Percentiles rank a stretch among this genome's conserved stretches.
These are phyloP conservation scores for Poeciliopsis retropinna DNA, from an alignment of 2,113 vertebrate species.

Conservation along the genomic window DNA sequence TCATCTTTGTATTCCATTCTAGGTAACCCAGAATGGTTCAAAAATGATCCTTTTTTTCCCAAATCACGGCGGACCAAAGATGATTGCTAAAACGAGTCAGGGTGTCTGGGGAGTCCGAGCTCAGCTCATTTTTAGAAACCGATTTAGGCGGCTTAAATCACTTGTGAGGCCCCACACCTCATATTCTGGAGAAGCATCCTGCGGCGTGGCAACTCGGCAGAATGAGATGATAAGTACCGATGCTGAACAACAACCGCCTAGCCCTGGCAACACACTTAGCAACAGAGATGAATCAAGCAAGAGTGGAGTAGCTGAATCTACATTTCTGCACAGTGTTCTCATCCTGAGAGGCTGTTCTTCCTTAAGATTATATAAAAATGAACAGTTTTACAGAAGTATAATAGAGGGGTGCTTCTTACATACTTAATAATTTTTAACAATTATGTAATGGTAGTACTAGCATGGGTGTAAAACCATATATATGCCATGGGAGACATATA, in stretches of 20 bases:
- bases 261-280: slow-evolving; percentile 76
- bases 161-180: background rate
- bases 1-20: background rate
- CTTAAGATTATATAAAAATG: slow-evolving; percentile 13
- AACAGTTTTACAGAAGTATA: background rate
- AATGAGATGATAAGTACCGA: slow-evolving; percentile 42
- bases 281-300: slow-evolving; percentile 52
- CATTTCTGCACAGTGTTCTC: slow-evolving; percentile 39
- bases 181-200: slow-evolving; percentile 4
- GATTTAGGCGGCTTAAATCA: slow-evolving; percentile 21
- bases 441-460: background rate
- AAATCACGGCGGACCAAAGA: slow-evolving; percentile 15
- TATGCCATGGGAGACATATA: background rate
- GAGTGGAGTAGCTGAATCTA: slow-evolving; percentile 49
- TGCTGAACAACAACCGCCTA: slow-evolving; percentile 33
- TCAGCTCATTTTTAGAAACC: slow-evolving; percentile 49
- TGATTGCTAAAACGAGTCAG: slow-evolving; percentile 53
- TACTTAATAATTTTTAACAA: too few species aligned
- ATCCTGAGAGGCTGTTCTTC: slow-evolving; percentile 21
- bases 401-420: too few species aligned
- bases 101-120: slow-evolving; percentile 41
- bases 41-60: slow-evolving; percentile 31
- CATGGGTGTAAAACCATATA: background rate
- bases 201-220: slow-evolving; percentile 29
- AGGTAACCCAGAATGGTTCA: slow-evolving; percentile 5